Evolutionary conservation across 1,140 invertebrate species (phyloP), one percentile per base, ranked within the genome.

Genomic region (Holotrichia oblita): DNA sequence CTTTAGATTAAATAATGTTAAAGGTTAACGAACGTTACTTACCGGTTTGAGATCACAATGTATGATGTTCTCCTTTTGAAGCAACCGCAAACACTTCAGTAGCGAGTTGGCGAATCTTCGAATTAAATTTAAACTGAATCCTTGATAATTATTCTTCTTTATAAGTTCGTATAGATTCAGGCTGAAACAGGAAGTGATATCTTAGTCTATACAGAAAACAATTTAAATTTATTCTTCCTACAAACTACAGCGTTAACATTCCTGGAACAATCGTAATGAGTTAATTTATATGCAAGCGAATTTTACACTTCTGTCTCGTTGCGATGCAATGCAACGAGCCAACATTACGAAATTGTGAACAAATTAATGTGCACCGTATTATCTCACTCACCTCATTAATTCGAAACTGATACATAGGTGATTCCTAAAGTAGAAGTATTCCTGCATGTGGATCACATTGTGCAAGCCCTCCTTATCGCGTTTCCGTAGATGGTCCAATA

Each of bases 401-500:
- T 99, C 98, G 88, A 99, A 99, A 83, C 96, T 98, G 86, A 99
- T 99, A 89, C 98, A 99, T 82, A 99, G 91, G 89, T 99, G 98
- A 89, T 98, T 98, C 80, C 97, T 91, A 89, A 98, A 99, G 89
- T 97, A 98, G 88, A 98, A 98, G 85, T 97, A 97, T 84, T 98
- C 97, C 83, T 96, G 89, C 96, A 99, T 99, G 85, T 98, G 96
- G 83, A 98, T 97, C 80, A 98, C 94, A 88, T 98, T 98, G 90
- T 98, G 95, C 84, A 92, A 91, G 85, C 94, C 92, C 84, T 99
- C 97, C 80, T 94, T 92, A 88, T 99, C 98, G 86, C 97, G 96
- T 85, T 96, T 94, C 81, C 96, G 91, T 44, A 99, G 90, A 88
- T 99, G 97, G 88, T 99, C 97, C 83, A 99, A 89, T 82, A 99